Evolutionary conservation across 2,113 vertebrate species (phyloP), one percentile per base, ranked within the genome.

Genomic region (Xiphias gladius): DNA sequence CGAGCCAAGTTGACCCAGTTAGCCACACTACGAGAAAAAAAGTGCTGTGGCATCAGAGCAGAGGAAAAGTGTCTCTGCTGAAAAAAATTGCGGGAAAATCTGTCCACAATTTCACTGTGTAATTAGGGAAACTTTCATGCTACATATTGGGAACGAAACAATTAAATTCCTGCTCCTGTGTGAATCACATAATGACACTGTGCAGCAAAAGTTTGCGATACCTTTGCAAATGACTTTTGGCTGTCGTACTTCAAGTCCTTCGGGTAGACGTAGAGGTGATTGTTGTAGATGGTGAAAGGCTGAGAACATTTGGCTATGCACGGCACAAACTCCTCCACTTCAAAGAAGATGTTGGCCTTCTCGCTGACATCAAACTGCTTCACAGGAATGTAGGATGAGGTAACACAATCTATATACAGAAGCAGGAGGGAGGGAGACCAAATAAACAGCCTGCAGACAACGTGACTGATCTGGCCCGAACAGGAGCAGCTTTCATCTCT

Each of bases 251-350:
- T 99, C 94, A 99, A 96, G 88, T 96, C 93, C 79, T 96, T 97
- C 2, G 97, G 98, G 91, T 99, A 99, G 89, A 99, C 96, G 43
- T 99, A 99, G 82, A 99, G 97, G 93, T 99, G 98, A 91, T 99
- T 99, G 93, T 97, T 99, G 94, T 99, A 99, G 94, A 96, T 96
- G 67, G 97, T 98, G 89, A 98, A 98, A 86, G 98, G 98, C 88
- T 99, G 98, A 52, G 97, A 98, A 85, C 96, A 96, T 92, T 96
- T 99, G 76, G 98, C 96, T 86, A 97, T 96, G 90, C 94, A 98
- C 57, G 98, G 98, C 89, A 98, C 97, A 95, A 99, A 99, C 86
- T 99, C 98, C 85, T 99, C 98, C 78, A 99, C 95, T 94, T 99
- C 98, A 88, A 98, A 97, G 0, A 97, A 95, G 87, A 97, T 69